A percentile compares a stretch with the other conserved stretches of the same genome.
Conservation (phyloP, 1,140 invertebrate genomes). For the Ceratina australensis region DNA sequence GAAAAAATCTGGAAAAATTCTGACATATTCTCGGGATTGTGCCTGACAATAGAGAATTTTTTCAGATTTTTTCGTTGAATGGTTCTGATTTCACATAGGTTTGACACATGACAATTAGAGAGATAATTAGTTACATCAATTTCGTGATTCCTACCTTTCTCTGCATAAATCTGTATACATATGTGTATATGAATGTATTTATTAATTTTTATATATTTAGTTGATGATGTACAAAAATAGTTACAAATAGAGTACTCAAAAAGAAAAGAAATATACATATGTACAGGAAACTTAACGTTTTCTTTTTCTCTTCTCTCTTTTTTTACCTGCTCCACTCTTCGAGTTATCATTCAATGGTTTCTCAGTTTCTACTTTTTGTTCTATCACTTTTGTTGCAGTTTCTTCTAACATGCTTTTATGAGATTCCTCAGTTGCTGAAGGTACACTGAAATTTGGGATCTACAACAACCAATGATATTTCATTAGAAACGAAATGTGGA, state of each 20-base stretch:
- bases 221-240: constrained; percentile 15
- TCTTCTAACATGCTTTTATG: not conserved
- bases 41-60: too few relatives aligned
- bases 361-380: constrained; percentile 54
- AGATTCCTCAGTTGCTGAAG: constrained; percentile 28
- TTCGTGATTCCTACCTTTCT: not conserved
- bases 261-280: not conserved
- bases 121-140: not conserved
- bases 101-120: too few relatives aligned
- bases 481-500: not conserved
- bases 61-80: too few relatives aligned
- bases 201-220: not conserved
- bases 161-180: not conserved
- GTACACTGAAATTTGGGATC: constrained; percentile 77
- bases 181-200: not conserved
- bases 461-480: constrained; percentile 34
- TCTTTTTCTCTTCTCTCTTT: too few relatives aligned
- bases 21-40: too few relatives aligned
- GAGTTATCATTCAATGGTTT: too few relatives aligned
- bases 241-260: not conserved
- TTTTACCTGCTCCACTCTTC: too few relatives aligned
- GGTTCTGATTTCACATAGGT: too few relatives aligned
- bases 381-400: constrained; percentile 18
- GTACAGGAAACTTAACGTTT: too few relatives aligned
- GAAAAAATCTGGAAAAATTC: too few relatives aligned